Evolutionary conservation across 2,113 vertebrate genomes (phyloP).

Genomic region (Malaclemys terrapin): DNA sequence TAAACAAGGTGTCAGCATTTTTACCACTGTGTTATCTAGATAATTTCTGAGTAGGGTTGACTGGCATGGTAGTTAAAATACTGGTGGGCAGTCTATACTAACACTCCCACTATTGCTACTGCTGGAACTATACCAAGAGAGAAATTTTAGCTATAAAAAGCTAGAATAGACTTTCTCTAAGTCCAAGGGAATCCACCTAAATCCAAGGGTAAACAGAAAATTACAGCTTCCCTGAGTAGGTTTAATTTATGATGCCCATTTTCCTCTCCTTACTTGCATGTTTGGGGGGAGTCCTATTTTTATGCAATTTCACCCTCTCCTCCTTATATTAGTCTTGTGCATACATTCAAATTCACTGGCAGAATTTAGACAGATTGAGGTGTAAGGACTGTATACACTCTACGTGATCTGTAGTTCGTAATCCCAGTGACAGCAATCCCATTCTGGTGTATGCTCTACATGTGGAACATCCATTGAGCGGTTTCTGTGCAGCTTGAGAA

Average conservation of each 20-base stretch:
- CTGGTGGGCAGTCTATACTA: neutral
- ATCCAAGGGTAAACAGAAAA: neutral
- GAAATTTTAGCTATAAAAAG: slow-evolving; percentile 14
- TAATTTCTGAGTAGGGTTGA: neutral
- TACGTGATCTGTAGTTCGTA: neutral
- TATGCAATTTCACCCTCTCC: neutral
- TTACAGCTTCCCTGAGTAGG: neutral
- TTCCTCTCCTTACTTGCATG: neutral
- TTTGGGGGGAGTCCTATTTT: neutral
- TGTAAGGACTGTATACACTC: neutral
- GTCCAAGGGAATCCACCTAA: neutral
- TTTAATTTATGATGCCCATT: neutral
- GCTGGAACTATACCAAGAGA: neutral
- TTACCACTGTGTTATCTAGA: neutral
- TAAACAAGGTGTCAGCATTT: neutral
- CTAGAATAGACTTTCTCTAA: neutral
- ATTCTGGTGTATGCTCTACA: neutral
- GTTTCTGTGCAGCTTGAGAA: neutral
- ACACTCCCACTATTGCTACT: neutral
- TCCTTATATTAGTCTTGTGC: neutral
- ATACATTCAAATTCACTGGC: neutral
- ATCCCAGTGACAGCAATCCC: neutral
- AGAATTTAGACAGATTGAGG: neutral
- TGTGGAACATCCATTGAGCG: neutral
- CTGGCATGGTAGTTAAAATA: slow-evolving; percentile 3